Percentiles rank a stretch among this genome's conserved stretches.
phyloP scores from a whole-genome alignment of 2,113 vertebrate species.

The Tapirus terrestris region DNA sequence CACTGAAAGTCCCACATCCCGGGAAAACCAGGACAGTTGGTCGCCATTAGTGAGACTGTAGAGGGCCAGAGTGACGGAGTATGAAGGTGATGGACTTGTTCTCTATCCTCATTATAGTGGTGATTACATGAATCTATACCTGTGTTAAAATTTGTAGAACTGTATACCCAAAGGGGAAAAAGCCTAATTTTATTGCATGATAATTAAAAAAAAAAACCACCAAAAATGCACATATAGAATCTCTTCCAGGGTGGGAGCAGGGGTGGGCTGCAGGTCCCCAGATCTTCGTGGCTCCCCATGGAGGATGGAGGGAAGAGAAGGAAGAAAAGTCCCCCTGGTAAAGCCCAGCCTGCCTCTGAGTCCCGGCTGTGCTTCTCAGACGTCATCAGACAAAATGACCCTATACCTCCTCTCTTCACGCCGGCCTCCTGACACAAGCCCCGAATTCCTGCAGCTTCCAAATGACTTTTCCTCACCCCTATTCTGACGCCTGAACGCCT shows the following conservation, averaged over 20 bases:
- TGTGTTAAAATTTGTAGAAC: neutral
- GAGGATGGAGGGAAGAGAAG: neutral
- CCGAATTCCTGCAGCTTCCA: neutral
- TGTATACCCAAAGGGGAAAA: neutral
- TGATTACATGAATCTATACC: neutral
- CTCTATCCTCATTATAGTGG: fast-evolving
- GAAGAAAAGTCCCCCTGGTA: neutral
- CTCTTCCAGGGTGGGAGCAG: neutral
- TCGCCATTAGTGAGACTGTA: fast-evolving
- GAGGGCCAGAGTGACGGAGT: neutral
- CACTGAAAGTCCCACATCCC: neutral
- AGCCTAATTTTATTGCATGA: neutral
- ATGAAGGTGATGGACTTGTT: fast-evolving
- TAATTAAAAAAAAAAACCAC: neutral
- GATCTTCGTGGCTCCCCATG: neutral
- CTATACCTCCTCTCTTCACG: neutral
- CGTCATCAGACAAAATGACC: neutral
- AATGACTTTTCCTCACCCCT: neutral
- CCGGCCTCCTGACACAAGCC: neutral
- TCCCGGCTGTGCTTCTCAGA: neutral
- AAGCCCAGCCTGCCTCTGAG: neutral
- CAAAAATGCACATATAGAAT: neutral
- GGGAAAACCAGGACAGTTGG: fast-evolving
- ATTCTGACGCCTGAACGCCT: neutral
- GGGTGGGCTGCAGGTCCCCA: neutral